phyloP scores from a whole-genome alignment of 2,888 invertebrate species.

The Elysia crispata region DNA sequence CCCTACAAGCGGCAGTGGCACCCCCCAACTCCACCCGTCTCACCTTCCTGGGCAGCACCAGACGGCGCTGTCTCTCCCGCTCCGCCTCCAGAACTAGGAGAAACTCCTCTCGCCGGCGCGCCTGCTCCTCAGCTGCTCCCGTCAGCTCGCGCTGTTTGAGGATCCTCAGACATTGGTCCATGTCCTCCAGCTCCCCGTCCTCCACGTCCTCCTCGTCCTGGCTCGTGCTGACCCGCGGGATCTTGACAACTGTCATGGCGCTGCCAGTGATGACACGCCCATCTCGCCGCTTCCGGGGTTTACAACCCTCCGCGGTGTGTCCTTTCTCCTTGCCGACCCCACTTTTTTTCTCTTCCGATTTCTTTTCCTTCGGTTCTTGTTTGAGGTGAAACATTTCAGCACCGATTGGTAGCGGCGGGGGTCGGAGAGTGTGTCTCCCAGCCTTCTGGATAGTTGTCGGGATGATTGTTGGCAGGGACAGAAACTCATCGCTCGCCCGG shows the following conservation, averaged over 20 bases:
- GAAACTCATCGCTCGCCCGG: background rate
- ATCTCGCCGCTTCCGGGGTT: slow-evolving; percentile 15
- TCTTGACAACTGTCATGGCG: background rate
- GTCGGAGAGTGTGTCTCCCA: too few species aligned
- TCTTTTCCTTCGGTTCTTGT: background rate
- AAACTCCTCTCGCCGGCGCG: slow-evolving; percentile 35
- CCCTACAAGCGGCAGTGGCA: too few species aligned
- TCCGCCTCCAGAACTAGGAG: slow-evolving; percentile 38
- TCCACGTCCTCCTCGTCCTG: background rate
- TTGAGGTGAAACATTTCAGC: too few species aligned
- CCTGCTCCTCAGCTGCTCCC: slow-evolving; percentile 13
- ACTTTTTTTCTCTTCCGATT: background rate
- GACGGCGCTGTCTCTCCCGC: slow-evolving; percentile 33
- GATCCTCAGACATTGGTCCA: slow-evolving; percentile 38
- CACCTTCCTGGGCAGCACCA: slow-evolving; percentile 35
- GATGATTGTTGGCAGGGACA: too few species aligned
- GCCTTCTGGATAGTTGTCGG: too few species aligned
- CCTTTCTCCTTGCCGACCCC: background rate
- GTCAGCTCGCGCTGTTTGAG: background rate
- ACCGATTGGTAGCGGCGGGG: too few species aligned
- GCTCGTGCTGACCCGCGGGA: background rate
- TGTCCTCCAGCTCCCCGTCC: background rate
- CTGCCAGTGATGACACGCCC: too few species aligned
- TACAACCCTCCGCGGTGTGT: background rate
- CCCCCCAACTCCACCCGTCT: too few species aligned